These are phyloP conservation scores for Ooceraea biroi DNA, from an alignment of 1,140 invertebrate genomes.

Conservation along the genomic window DNA sequence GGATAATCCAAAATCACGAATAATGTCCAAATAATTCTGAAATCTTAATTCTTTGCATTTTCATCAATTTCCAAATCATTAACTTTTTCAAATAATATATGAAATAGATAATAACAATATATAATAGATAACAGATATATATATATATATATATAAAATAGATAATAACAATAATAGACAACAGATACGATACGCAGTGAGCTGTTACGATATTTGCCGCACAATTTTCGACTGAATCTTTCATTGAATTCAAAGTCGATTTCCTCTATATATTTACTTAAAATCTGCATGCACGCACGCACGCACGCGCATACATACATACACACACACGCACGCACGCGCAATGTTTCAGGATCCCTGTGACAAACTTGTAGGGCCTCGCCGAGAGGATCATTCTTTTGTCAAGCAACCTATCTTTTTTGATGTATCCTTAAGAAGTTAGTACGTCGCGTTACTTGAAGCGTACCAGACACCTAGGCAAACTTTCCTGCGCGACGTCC, in stretches of 20 bases:
- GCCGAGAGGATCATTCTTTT: too few species aligned
- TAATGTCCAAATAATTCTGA: neutral
- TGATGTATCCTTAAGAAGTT: too few species aligned
- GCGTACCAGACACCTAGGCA: too few species aligned
- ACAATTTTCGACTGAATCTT: conserved; percentile 43
- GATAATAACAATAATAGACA: neutral
- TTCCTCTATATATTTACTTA: conserved; percentile 40
- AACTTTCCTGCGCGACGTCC: too few species aligned
- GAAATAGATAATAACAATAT: neutral
- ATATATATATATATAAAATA: neutral
- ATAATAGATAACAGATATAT: neutral
- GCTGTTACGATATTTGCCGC: neutral
- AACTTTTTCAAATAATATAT: too few species aligned
- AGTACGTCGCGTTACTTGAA: too few species aligned
- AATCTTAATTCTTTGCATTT: neutral
- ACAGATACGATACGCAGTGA: neutral
- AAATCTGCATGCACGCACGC: conserved; percentile 17
- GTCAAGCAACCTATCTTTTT: too few species aligned
- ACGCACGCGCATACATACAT: too few species aligned
- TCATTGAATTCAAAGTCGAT: conserved; percentile 46
- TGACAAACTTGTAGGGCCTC: too few species aligned
- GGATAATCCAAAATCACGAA: neutral
- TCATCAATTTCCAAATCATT: neutral
- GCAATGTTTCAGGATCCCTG: too few species aligned
- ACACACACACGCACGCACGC: too few species aligned